These are phyloP conservation scores for Glaucomys volans DNA, from an alignment of 2,113 vertebrate genomes.

Conservation along the genomic window DNA sequence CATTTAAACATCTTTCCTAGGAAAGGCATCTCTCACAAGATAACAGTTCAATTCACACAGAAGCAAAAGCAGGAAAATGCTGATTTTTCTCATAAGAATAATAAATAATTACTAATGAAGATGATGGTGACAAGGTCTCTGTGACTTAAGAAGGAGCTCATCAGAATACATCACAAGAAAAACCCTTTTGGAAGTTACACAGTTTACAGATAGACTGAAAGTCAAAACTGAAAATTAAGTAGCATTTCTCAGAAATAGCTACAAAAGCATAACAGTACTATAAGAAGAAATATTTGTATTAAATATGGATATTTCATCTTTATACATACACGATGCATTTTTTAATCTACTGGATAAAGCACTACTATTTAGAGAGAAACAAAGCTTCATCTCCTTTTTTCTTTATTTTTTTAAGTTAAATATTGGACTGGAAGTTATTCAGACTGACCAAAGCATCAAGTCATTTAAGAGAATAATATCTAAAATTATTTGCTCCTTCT, in stretches of 20 bases:
- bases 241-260: neutral
- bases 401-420: neutral
- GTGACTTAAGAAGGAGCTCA: neutral
- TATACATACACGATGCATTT: neutral
- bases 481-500: neutral
- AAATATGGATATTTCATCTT: conserved; percentile 15
- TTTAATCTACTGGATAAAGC: conserved; percentile 2
- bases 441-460: neutral
- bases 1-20: neutral
- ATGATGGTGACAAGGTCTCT: neutral
- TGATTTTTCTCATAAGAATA: neutral
- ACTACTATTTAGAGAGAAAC: neutral
- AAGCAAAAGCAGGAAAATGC: neutral
- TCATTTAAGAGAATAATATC: neutral
- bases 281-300: conserved; percentile 39
- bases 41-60: neutral
- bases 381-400: neutral
- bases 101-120: conserved; percentile 12
- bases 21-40: neutral
- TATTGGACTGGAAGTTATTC: neutral
- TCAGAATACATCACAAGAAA: neutral
- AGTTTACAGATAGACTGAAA: conserved; percentile 24
- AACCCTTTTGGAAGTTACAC: neutral
- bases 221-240: conserved; percentile 21
- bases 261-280: neutral